Evolutionary conservation across 2,797 vertebrate species (phyloP).

Genomic region (Peromyscus attwateri): DNA sequence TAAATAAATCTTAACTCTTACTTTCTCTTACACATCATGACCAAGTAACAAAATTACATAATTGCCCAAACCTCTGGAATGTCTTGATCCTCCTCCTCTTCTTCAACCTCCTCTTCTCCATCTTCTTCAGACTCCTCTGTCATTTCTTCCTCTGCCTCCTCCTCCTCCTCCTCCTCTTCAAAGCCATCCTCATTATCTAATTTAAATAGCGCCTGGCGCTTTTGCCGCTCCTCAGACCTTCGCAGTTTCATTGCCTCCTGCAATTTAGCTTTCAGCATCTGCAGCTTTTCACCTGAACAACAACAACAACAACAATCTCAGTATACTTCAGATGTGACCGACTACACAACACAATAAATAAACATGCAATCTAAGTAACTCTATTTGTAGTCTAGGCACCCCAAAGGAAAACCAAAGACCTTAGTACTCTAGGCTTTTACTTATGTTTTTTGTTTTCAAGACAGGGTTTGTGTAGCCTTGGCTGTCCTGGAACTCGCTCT

Average conservation of each 20-base stretch:
- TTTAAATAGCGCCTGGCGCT: constrained; percentile 92
- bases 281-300: constrained; percentile 93
- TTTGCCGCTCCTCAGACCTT: constrained; percentile 93
- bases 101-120: constrained; percentile 86
- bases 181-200: constrained; percentile 96
- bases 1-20: neutral
- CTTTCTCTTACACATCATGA: constrained; percentile 52
- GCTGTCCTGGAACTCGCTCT: neutral
- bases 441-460: neutral
- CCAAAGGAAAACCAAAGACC: constrained; percentile 36
- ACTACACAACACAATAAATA: neutral
- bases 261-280: constrained; percentile 94
- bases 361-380: neutral
- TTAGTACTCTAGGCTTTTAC: neutral
- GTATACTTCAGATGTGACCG: neutral
- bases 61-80: constrained; percentile 82
- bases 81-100: constrained; percentile 88
- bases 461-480: neutral
- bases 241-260: constrained; percentile 97
- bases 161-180: constrained; percentile 85
- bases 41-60: constrained; percentile 41
- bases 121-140: constrained; percentile 95
- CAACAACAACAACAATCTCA: neutral
- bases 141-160: constrained; percentile 92
- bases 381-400: neutral